Evolutionary conservation across 2,888 invertebrate genomes (phyloP), one percentile per base, ranked within the genome.

Genomic region (Cheilosia soror): DNA sequence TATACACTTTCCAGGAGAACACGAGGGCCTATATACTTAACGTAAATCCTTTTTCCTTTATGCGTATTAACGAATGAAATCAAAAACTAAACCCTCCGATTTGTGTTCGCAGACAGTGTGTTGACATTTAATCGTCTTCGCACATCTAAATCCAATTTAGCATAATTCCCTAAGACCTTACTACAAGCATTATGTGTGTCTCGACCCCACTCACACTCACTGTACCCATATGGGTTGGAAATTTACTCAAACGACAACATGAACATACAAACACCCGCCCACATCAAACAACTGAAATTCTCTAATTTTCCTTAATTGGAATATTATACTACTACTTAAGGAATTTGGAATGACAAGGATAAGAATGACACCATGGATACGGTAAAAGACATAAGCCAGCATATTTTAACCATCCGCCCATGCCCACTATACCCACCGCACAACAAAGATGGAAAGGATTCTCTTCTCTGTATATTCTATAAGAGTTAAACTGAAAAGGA

Each of bases 271-370:
- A 51, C n/a, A 51, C 7, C 20, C 27, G 44, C 40, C 58, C 65
- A 75, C 55, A 71, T 62, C 69, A 78, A 78, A 71, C 63, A 78
- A 62, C 77, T 63, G 63, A 66, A 76, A 62, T 66, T 72, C 71
- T 55, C 80, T 80, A 85, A 71, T 85, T 85, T 81, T 55, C 72
- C 79, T 72, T 79, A 79, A 79, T 79, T 72, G 72, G 79, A 72
- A 72, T 79, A 79, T 79, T 79, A 79, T 79, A 60, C 79, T 51
- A 37, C 58, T 29, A 47, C 66, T 81, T 75, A 72, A 62, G 55
- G 47, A 80, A 75, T 80, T 76, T 20, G 57, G 31, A 66, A 69
- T 49, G 29, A 58, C 58, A 78, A 65, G 78, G 77, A 69, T 63
- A 49, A 58, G 37, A 71, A 51, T 20, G 72, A 72, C 72, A 72